phyloP scores from a whole-genome alignment of 1,140 invertebrate genomes.

The Calycopis cecrops region DNA sequence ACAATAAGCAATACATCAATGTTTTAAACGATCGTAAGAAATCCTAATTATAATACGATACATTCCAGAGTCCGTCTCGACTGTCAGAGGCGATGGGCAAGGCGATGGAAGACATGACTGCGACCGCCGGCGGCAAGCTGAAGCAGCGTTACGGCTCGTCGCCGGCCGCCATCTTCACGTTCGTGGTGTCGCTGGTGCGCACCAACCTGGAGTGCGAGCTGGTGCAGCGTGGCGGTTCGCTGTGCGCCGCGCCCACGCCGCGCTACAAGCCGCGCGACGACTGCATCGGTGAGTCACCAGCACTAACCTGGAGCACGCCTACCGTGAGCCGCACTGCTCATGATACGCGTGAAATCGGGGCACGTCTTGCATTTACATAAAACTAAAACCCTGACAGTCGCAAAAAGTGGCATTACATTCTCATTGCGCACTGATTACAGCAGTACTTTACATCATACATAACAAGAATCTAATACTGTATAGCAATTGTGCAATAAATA shows the following conservation, averaged over 20 bases:
- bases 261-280: slow-evolving; percentile 87
- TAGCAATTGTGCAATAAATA: no score
- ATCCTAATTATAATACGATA: no score
- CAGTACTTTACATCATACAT: no score
- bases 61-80: slow-evolving; percentile 66
- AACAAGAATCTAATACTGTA: no score
- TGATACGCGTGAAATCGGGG: no score
- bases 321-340: no score
- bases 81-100: slow-evolving; percentile 87
- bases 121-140: slow-evolving; percentile 78
- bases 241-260: slow-evolving; percentile 73
- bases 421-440: no score
- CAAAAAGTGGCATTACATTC: no score
- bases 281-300: slow-evolving; percentile 80
- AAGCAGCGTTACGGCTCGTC: slow-evolving; percentile 76
- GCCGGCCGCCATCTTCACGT: slow-evolving; percentile 88
- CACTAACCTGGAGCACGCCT: no score
- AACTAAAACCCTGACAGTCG: no score
- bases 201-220: slow-evolving; percentile 96
- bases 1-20: no score
- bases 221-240: slow-evolving; percentile 87
- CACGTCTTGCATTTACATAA: no score
- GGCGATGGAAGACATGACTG: slow-evolving; percentile 96
- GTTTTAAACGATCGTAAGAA: slow-evolving; percentile 2
- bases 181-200: slow-evolving; percentile 92